Evolutionary conservation across 2,888 invertebrate genomes (phyloP), one percentile per base, ranked within the genome.

Genomic region (Pheosia tremula): DNA sequence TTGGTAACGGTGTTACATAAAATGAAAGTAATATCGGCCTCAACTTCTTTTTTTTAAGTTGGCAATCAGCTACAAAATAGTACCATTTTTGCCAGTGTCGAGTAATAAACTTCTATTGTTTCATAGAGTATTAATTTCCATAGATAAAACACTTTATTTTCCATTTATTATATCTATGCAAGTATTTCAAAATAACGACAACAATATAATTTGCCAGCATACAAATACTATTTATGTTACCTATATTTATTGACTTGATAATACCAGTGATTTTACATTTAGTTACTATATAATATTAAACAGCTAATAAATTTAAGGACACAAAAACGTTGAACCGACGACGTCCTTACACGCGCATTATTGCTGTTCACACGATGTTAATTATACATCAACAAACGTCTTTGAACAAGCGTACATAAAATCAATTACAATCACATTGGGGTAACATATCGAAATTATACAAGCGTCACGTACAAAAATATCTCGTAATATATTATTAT

Each of bases 391-490:
- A 47, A n/a, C 24, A 24, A 24, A 24, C 24, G 5, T 47, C 4
- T 11, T 47, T 4, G n/a, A 47, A 47, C 47, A 47, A 47, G 5
- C 47, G 47, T 47, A 3, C 5, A n/a, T 47, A 5, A 47, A 47
- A 47, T n/a, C 4, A 47, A 47, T 47, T 4, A 47, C 4, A n/a
- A n/a, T 5, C n/a, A 47, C n/a, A 9, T n/a, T n/a, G n/a, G n/a
- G n/a, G 4, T n/a, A 47, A n/a, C 4, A 49, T 13, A n/a, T 49
- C 5, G 13, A 13, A 49, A 62, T 58, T 45, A 45, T 77, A 74
- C 77, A 79, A 80, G 79, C 77, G 60, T 67, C 64, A 67, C 73
- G 69, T 85, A 84, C 79, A 85, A 85, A 85, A 85, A 84, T 85
- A 85, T 76, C 67, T 70, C 72, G 70, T 78, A 78, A 74, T 71